Evolutionary conservation across 2,113 vertebrate species (phyloP).

Genomic region (Chionis minor): DNA sequence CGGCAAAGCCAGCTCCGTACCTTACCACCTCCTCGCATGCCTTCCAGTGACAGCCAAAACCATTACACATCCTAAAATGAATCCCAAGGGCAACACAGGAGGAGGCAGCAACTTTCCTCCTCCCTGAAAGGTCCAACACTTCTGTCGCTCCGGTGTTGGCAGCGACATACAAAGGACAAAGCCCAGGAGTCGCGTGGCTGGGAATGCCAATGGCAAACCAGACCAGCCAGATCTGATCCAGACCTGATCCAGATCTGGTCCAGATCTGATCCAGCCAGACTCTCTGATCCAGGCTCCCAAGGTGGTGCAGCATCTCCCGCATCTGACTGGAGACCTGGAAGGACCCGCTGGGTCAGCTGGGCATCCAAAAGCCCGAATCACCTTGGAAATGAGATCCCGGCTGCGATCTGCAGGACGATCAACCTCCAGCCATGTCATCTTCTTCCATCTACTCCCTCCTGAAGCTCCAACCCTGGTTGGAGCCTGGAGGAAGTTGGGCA

Average conservation of each 20-base stretch:
- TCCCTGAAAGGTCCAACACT: neutral
- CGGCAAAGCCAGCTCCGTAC: neutral
- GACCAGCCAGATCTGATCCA: neutral
- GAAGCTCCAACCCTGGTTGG: accelerated
- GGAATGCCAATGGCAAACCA: neutral
- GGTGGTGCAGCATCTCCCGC: neutral
- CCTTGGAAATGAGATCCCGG: neutral
- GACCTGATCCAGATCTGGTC: too few species aligned
- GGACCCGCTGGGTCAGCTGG: too few species aligned
- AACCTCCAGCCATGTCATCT: neutral
- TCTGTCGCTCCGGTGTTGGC: neutral
- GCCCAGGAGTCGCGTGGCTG: neutral
- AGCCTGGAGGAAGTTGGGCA: neutral
- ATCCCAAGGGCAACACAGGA: neutral
- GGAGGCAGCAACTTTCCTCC: neutral
- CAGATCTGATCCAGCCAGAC: too few species aligned
- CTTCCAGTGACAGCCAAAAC: neutral
- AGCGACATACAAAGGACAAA: neutral
- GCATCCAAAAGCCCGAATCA: neutral
- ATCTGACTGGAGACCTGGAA: neutral
- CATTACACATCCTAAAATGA: neutral
- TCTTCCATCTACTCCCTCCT: accelerated
- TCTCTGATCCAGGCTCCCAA: neutral
- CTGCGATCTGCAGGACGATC: neutral
- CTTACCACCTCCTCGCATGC: accelerated